These are phyloP conservation scores for Chrysolina oricalcia DNA, from an alignment of 2,888 invertebrate genomes.

Conservation along the genomic window DNA sequence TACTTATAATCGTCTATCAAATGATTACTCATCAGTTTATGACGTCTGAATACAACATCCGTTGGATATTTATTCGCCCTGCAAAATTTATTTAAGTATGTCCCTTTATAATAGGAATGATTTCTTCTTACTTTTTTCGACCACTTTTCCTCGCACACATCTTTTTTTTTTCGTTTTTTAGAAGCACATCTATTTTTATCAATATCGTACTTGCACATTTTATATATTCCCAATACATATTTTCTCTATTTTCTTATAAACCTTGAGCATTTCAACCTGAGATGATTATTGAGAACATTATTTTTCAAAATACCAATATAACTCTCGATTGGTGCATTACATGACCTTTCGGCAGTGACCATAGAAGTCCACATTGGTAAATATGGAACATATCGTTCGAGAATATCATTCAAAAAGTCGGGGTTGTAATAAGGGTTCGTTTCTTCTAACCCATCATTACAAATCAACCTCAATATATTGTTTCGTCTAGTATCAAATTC, in stretches of 20 bases:
- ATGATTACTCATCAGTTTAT: constrained; percentile 17
- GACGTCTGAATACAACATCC: constrained; percentile 9
- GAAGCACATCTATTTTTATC: too few species aligned
- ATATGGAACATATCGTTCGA: constrained; percentile 31
- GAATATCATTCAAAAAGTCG: constrained; percentile 23
- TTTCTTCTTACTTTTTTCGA: constrained; percentile 17
- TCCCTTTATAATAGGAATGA: constrained; percentile 24
- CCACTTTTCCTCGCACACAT: constrained; percentile 28
- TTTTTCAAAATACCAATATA: too few species aligned
- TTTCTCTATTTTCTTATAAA: constrained; percentile 27
- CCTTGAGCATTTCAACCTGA: constrained; percentile 25
- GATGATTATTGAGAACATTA: constrained; percentile 19
- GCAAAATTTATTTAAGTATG: background rate
- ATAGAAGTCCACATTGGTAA: constrained; percentile 34
- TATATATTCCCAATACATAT: constrained; percentile 22
- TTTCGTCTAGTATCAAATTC: constrained; percentile 16
- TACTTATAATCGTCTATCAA: constrained; percentile 28
- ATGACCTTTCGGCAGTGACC: constrained; percentile 25
- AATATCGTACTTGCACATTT: constrained; percentile 20
- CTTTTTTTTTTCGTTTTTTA: constrained; percentile 15
- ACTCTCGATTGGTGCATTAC: constrained; percentile 33
- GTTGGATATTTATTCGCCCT: background rate
- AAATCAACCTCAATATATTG: constrained; percentile 16
- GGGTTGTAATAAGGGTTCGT: constrained; percentile 33
- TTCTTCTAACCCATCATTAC: constrained; percentile 29